Evolutionary conservation across 2,888 invertebrate species (phyloP), one percentile per base, ranked within the genome.

Genomic region (Cabera pusaria): DNA sequence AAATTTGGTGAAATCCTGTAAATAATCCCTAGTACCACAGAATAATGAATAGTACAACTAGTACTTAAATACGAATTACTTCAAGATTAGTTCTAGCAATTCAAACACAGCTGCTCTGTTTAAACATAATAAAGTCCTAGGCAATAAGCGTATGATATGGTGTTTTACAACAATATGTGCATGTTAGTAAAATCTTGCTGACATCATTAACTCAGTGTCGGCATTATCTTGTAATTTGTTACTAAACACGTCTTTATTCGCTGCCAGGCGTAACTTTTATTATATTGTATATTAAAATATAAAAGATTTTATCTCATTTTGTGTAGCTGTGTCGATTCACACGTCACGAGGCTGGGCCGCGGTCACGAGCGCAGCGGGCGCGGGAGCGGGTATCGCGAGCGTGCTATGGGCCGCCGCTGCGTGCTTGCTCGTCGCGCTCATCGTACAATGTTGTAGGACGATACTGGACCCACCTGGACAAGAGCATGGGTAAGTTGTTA

Each of bases 301-400:
- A 44, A 32, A 23, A 28, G 28, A 26, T 5, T 43, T 42, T 21
- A 36, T 41, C 5, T 29, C 16, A 5, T 20, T 20, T 25, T 35
- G 5, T 23, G 7, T 68, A 92, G 92, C 91, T 9, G 90, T 90
- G 10, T 92, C 92, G 27, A 91, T 92, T 45, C 92, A 92, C 67
- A 91, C 91, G 10, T 91, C 91, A 3, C 85, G 91, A 0, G 88
- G 86, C 1, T 85, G 84, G 82, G 64, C 72, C 25, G 56, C 71
- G 5, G 67, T 70, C 51, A 54, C 82, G 11, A 69, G 71, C 51
- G 75, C 68, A 44, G 70, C 76, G 59, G 69, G 70, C 0, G 70
- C 73, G 33, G 82, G 82, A 0, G 77, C 81, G 49, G 68, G 77
- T 4, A 74, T 73, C 2, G 86, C 79, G 0, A 64, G 61, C 40